A percentile compares a stretch with the other conserved stretches of the same genome.
phyloP scores from a whole-genome alignment of 2,888 invertebrate species.

The Chrysolina americana region DNA sequence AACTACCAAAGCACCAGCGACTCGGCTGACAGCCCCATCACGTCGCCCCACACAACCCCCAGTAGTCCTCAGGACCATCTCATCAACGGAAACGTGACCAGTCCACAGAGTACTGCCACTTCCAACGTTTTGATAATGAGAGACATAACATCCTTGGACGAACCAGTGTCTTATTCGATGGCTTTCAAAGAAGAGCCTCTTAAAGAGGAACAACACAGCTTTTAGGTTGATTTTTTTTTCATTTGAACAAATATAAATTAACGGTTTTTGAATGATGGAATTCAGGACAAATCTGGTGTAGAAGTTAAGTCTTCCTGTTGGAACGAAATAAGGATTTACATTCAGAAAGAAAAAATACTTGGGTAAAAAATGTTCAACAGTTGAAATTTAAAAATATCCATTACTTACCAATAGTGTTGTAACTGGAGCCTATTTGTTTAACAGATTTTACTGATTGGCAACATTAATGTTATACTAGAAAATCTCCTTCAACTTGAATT shows the following conservation, averaged over 20 bases:
- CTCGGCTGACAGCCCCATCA: slow-evolving; percentile 73
- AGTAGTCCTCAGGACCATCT: slow-evolving; percentile 68
- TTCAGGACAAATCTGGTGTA: background rate
- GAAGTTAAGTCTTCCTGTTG: too few species aligned
- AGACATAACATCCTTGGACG: slow-evolving; percentile 69
- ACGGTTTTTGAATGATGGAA: background rate
- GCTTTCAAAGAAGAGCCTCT: slow-evolving; percentile 74
- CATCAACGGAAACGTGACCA: slow-evolving; percentile 66
- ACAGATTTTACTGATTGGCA: too few species aligned
- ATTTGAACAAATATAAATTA: background rate
- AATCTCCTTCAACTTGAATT: background rate
- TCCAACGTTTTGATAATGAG: slow-evolving; percentile 70
- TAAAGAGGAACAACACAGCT: slow-evolving; percentile 70
- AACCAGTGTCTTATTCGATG: slow-evolving; percentile 61
- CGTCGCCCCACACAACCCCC: slow-evolving; percentile 69
- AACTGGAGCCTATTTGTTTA: too few species aligned
- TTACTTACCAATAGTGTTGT: too few species aligned
- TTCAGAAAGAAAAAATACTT: too few species aligned
- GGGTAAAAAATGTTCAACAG: too few species aligned
- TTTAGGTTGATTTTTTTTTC: slow-evolving; percentile 47
- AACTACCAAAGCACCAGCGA: slow-evolving; percentile 73
- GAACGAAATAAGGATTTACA: too few species aligned
- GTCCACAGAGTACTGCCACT: slow-evolving; percentile 64
- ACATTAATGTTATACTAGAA: too few species aligned
- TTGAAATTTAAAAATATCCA: too few species aligned